phyloP scores from a whole-genome alignment of 2,113 vertebrate genomes.

The Ceratotherium simum region DNA sequence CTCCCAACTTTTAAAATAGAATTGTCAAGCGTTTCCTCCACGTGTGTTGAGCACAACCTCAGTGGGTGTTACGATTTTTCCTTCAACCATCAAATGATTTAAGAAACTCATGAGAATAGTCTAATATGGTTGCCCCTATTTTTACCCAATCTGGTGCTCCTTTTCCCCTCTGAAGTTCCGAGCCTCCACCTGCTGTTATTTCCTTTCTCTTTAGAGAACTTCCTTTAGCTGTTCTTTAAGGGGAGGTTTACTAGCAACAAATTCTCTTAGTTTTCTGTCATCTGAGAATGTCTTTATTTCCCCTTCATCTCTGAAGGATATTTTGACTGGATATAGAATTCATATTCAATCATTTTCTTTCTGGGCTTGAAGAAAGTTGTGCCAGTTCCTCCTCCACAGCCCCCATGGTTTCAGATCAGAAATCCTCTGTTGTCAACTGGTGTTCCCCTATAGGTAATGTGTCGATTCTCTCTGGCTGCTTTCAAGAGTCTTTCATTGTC shows the following conservation, averaged over 20 bases:
- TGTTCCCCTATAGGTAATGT: neutral
- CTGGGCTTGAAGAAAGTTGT: neutral
- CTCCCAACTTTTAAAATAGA: neutral
- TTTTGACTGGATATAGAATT: neutral
- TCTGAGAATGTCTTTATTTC: neutral
- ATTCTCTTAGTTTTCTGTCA: neutral
- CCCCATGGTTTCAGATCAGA: neutral
- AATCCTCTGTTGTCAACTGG: neutral
- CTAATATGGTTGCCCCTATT: fast-evolving
- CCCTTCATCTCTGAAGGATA: neutral
- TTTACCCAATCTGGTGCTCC: fast-evolving
- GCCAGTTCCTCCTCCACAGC: neutral
- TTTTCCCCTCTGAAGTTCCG: neutral
- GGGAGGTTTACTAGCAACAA: neutral
- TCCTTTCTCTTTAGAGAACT: neutral
- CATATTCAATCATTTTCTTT: fast-evolving
- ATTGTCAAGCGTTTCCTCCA: neutral
- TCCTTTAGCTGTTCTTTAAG: neutral
- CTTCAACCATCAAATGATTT: neutral
- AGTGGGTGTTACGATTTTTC: fast-evolving
- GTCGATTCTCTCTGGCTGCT: neutral
- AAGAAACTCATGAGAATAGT: neutral
- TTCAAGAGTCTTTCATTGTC: neutral
- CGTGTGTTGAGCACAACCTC: fast-evolving
- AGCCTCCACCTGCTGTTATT: fast-evolving